Base-by-base conservation (phyloP, 2,113 vertebrate genomes). In the Vombatus ursinus region DNA sequence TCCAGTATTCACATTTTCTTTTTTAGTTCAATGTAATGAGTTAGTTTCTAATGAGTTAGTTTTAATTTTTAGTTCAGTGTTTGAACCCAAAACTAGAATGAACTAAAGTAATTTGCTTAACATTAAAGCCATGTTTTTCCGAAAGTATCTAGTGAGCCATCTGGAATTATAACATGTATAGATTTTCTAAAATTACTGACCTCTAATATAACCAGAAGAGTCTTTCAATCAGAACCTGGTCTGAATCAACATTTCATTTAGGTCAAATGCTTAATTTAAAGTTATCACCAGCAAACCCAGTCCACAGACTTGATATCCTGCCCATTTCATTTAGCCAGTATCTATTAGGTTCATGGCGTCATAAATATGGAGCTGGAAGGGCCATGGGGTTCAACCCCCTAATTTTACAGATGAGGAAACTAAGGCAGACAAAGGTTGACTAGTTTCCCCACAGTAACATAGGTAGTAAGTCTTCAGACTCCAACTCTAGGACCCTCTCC, bases 181-280 rank as follows among this genome's bases (percentile, higher is more conserved):
- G 50, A 61, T 95, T 93, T 96, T 90, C 95, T 96, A 92, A 94
- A 97, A 96, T 95, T 94, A 94, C 0, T 91, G 95, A 94, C 96
- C 94, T 93, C 92, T 96, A 96, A 96, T 68, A 96, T 96, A 96
- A 96, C 84, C 94, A 96, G 92, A 97, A 93, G 57, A 89, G 90
- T n/a, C 91, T 94, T 97, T 50, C 96, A 93, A 96, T 95, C 89
- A 94, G 96, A 97, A 94, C 89, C 94, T 92, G 93, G 96, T 95
- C 91, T 95, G 95, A 96, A 96, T 97, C 95, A 95, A 92, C 96
- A 93, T 97, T 94, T 97, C 89, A 94, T 93, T 96, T 51, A 94
- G 52, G 90, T 94, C 89, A 90, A 94, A 93, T 96, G 91, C 92
- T 92, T 96, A 92, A 47, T 89, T 95, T 97, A 92, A 97, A 97